Evolutionary conservation across 1,140 invertebrate genomes (phyloP), one percentile per base, ranked within the genome.

Genomic region (Drosophila pandora): DNA sequence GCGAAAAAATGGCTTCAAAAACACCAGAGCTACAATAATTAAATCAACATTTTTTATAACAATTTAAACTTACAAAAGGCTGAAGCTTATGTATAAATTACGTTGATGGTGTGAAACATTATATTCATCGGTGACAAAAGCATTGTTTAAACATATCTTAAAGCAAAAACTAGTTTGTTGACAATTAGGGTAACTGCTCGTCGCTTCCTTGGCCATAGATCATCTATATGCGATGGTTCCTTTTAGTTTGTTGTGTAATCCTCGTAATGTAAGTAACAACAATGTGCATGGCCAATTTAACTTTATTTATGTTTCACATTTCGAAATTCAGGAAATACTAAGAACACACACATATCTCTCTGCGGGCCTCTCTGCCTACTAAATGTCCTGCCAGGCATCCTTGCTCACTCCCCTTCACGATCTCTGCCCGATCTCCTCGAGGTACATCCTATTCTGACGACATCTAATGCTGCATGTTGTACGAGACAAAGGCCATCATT

Each of bases 301-400:
- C 43, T 79, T 75, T 71, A 74, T 75, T 71, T 76, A 70, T 82
- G 63, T 57, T 73, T 74, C 61, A 70, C 59, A 79, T 74, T 74
- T 76, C 59, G 55, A 59, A 76, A 76, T 67, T 67, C 62, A 76
- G 72, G 72, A 76, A 75, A 75, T 65, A 75, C 60, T 77, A 55
- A 77, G 45, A 28, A 60, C 76, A 68, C 17, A 57, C 37, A 57
- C 37, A 61, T 76, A 43, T 34, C 57, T 52, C 58, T 53, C n/a
- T 60, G 50, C 37, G n/a, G 34, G 22, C 25, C 28, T 17, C 17
- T 17, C 17, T 17, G 1, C 37, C 63, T 52, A 56, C 70, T 74
- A 54, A 79, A 75, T 45, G 63, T 67, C 72, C 71, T 70, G 59
- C 55, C 43, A 30, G 54, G 22, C 52, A 39, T 70, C 67, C 63